Base-by-base conservation (phyloP, 2,888 invertebrate species). In the Mythimna vitellina region DNA sequence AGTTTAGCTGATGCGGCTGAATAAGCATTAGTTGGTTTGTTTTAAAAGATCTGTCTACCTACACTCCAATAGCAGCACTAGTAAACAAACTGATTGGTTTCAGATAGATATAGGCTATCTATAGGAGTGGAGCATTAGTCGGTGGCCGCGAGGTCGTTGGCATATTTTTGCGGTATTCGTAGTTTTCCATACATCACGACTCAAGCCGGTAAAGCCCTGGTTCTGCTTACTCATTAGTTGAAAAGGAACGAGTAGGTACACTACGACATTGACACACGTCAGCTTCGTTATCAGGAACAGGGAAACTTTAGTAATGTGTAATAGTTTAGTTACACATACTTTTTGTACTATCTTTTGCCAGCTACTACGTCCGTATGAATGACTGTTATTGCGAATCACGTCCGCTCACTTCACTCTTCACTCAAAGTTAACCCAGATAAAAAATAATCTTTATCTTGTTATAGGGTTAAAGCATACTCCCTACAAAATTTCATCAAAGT, bases 51-150 rank as follows among this genome's bases (percentile, higher is more conserved):
- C 53, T 20, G 56, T 49, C 46, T 20, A 46, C 10, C n/a, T 78
- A 61, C 20, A 72, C 42, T 20, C 46, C 20, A 60, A 32, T 42
- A 49, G 57, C 57, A 67, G 66, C 76, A 80, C 54, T 76, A 49
- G 81, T 76, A 76, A 76, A 76, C 81, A 76, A 56, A 76, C 65
- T 76, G 76, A 75, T 80, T 80, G 61, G 56, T 46, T 76, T 65
- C 38, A 56, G 51, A 76, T 75, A 80, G 61, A 75, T 46, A 25
- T 74, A 65, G n/a, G 51, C 76, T 76, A 76, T 80, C 54, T 80
- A 80, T 80, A 80, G 42, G 25, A 76, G 53, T 9, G 49, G 80
- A 46, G 58, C 60, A 65, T 80, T 74, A 65, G 56, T 56, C 76
- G 51, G 66, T 80, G 60, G 75, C 35, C 32, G 60, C 80, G 76